Conservation (phyloP, 2,797 vertebrate species). For the Acomys russatus region DNA sequence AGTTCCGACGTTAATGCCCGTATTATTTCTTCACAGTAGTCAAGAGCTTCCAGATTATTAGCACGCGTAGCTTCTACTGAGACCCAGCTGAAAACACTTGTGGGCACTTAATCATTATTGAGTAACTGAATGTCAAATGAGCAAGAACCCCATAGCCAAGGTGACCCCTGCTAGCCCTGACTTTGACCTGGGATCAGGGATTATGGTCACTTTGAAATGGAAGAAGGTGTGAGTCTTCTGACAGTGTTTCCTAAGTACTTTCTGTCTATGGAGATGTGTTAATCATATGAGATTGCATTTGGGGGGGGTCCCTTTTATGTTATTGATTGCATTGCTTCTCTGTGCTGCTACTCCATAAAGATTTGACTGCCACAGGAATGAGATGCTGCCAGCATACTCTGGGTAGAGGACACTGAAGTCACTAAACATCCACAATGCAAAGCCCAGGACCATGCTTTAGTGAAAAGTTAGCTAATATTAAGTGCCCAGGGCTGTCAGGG, state of each 20-base stretch:
- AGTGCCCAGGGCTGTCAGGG: rapidly evolving
- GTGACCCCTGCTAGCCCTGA: neutral
- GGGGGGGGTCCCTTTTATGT: neutral
- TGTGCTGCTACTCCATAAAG: neutral
- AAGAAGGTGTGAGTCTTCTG: neutral
- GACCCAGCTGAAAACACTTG: neutral
- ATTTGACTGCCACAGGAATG: neutral
- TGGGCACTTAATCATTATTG: neutral
- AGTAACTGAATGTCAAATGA: neutral
- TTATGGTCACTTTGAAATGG: neutral
- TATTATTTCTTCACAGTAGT: neutral
- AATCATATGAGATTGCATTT: neutral
- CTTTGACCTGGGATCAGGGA: neutral
- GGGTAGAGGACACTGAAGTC: neutral
- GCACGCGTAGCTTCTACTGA: neutral
- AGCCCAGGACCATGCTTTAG: too few relatives aligned
- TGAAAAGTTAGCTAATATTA: neutral
- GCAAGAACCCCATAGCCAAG: neutral
- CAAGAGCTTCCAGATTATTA: neutral
- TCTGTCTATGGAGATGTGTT: neutral
- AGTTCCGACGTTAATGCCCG: neutral
- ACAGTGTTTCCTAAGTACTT: rapidly evolving
- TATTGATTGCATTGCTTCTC: neutral
- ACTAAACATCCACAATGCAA: neutral
- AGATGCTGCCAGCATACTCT: neutral